Evolutionary conservation across 2,888 invertebrate species (phyloP), one percentile per base, ranked within the genome.

Genomic region (Eremobia ochroleuca): DNA sequence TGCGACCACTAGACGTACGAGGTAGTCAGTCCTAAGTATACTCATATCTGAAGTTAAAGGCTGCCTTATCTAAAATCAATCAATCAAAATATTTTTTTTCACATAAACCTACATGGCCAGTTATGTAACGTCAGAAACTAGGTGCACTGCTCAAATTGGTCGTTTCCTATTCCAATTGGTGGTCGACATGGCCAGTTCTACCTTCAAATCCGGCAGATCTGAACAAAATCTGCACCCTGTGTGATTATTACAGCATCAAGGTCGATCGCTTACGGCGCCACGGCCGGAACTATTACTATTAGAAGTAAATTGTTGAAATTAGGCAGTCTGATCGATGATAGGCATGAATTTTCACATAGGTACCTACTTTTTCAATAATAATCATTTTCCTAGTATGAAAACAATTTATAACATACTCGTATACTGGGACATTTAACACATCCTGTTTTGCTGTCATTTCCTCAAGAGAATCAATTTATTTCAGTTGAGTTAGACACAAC

Each of bases 401-500:
- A 34, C 25, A 4, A 34, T 13, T 34, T 43, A 18, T 52, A 31
- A 28, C 21, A 58, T 15, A 58, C 25, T 4, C 2, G n/a, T 52
- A 52, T 25, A 52, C 52, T 25, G 34, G 15, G 13, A 43, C 43
- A 43, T 34, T 58, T 37, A n/a, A 31, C 6, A 46, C 21, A n/a
- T 18, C 2, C 8, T 15, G 2, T 28, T 28, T 15, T 40, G 5
- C 6, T 73, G n/a, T 28, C 31, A 15, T 65, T 46, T 49, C 13
- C n/a, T 21, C 37, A 77, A 15, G 15, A 52, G 4, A 37, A 43
- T 52, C 6, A 37, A 21, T 66, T 79, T 34, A 67, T 55, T 66
- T 52, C 21, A 61, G 77, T 40, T 67, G 83, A n/a, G n/a, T n/a
- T n/a, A n/a, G 15, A 21, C 58, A 59, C n/a, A 66, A 82, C 15